Base-by-base conservation (phyloP, 1,140 invertebrate species). In the Tribolium madens region DNA sequence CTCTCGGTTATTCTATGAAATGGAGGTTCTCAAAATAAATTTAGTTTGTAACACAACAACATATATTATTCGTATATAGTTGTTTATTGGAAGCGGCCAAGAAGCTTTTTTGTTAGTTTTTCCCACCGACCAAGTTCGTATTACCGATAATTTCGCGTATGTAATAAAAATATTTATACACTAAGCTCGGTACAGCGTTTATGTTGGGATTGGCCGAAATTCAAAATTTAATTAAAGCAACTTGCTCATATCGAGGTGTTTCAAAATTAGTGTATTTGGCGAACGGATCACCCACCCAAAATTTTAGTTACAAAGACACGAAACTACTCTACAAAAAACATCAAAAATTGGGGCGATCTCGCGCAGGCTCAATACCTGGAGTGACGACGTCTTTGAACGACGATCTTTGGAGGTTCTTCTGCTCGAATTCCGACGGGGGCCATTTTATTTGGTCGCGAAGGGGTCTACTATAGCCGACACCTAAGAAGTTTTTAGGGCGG, bases 371-470 rank as follows among this genome's bases (percentile, higher is more conserved):
- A 53, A 15, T 83, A 84, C 82, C 83, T 83, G 82, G 80, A 64
- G 77, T 76, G 33, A 83, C 81, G 72, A 83, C 81, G 79, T 85
- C 84, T 80, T 80, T 81, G 78, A 83, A 83, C 53, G 78, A 48
- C 64, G 80, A 79, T 78, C 81, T 78, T 71, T 79, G 77, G 42
- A 73, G 78, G 52, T 76, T 79, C 76, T 80, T 80, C 72, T 81
- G 75, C 50, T 82, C 82, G 80, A 80, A 73, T 47, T 81, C 80
- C 74, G 78, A 77, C 36, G 84, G 84, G 12, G 84, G 84, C 84
- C 84, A 85, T 71, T 77, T 70, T 50, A 80, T 76, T 50, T 52
- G 31, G 48, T 81, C 81, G 71, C 78, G 83, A 73, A 83, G 82
- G 17, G 83, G 79, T 79, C 68, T 82, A 50, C 75, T 75, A 50